Conservation (phyloP, 2,888 invertebrate genomes). For the Glyphotaelius pellucidus region DNA sequence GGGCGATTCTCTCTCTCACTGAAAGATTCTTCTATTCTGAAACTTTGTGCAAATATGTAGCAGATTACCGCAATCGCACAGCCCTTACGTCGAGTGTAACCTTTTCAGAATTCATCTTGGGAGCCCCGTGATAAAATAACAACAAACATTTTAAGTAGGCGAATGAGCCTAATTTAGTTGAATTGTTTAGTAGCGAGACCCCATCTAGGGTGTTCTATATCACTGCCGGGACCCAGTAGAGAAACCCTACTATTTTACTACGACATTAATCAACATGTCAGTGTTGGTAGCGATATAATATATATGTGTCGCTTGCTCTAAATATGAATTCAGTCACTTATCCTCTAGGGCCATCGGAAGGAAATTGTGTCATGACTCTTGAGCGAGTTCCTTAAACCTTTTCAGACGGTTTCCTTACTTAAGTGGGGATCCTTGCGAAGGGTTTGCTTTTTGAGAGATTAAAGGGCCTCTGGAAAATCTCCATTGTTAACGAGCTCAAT, state of each 20-base stretch:
- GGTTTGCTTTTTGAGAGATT: slow-evolving; percentile 43
- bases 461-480: slow-evolving; percentile 31
- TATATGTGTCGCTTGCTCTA: slow-evolving; percentile 6
- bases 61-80: not conserved
- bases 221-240: not conserved
- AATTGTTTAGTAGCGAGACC: not conserved
- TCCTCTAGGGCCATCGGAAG: slow-evolving; percentile 31
- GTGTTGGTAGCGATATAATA: not conserved
- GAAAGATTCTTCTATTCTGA: not conserved
- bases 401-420: slow-evolving; percentile 38
- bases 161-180: too few relatives aligned
- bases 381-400: slow-evolving; percentile 27
- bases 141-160: too few relatives aligned
- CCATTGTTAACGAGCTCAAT: slow-evolving; percentile 34
- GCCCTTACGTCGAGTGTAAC: too few relatives aligned
- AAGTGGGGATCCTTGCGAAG: slow-evolving; percentile 36
- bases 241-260: not conserved
- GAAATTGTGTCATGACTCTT: slow-evolving; percentile 43
- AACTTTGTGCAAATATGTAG: not conserved
- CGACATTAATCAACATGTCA: not conserved
- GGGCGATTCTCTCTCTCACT: not conserved
- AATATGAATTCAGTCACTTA: slow-evolving; percentile 38
- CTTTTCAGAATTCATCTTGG: too few relatives aligned
- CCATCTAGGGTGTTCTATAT: not conserved
- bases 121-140: too few relatives aligned